These are phyloP conservation scores for Lomographa bimaculata DNA, from an alignment of 2,888 invertebrate species.

Conservation along the genomic window DNA sequence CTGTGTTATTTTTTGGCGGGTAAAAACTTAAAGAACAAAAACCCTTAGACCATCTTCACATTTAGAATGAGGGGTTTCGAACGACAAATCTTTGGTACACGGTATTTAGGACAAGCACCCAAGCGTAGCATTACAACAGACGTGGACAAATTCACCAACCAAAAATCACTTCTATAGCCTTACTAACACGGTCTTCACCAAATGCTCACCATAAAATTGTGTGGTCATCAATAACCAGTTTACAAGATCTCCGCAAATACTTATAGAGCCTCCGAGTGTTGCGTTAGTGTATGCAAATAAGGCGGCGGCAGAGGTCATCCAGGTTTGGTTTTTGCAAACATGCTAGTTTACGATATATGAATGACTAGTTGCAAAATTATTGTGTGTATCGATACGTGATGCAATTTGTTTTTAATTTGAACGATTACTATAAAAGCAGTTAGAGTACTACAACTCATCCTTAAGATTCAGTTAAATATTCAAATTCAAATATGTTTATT, in stretches of 20 bases:
- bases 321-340: conserved; percentile 35
- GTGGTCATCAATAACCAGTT: conserved; percentile 32
- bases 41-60: conserved; percentile 27
- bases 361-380: conserved; percentile 53
- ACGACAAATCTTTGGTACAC: conserved; percentile 51
- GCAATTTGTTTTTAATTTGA: conserved; percentile 37
- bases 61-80: conserved; percentile 49
- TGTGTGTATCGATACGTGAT: conserved; percentile 36
- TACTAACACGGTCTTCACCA: conserved; percentile 30
- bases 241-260: conserved; percentile 36
- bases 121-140: conserved; percentile 56
- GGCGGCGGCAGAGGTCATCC: conserved; percentile 33
- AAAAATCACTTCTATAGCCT: conserved; percentile 43
- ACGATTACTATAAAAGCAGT: too few relatives aligned
- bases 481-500: too few relatives aligned
- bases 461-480: too few relatives aligned
- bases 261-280: conserved; percentile 20
- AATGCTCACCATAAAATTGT: conserved; percentile 33
- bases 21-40: too few relatives aligned
- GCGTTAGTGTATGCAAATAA: conserved; percentile 26
- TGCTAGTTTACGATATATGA: conserved; percentile 48
- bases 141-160: conserved; percentile 39
- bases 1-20: too few relatives aligned
- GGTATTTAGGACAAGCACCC: conserved; percentile 66
- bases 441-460: too few relatives aligned